Evolutionary conservation across 1,140 invertebrate species (phyloP).

Genomic region (Euschistus heros): DNA sequence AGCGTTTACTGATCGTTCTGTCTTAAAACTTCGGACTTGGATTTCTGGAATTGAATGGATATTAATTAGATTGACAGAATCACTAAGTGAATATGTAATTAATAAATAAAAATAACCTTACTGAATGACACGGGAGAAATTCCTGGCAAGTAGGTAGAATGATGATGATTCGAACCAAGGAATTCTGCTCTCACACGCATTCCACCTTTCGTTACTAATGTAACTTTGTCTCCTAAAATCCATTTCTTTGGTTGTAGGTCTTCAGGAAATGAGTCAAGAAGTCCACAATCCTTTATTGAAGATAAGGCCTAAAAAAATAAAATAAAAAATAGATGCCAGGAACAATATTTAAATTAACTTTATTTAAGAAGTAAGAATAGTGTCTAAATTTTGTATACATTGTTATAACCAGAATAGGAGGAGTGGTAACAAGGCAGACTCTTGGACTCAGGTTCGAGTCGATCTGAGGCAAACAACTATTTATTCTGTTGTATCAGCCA

Average conservation of each 20-base stretch:
- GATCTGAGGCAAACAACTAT: too few relatives aligned
- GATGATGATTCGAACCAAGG: background rate
- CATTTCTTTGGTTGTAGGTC: slow-evolving; percentile 4
- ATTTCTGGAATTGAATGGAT: slow-evolving; percentile 19
- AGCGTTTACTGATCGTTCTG: slow-evolving; percentile 27
- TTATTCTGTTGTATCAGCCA: too few relatives aligned
- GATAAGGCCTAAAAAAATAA: slow-evolving; percentile 7
- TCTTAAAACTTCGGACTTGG: slow-evolving; percentile 28
- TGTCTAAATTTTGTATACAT: too few relatives aligned
- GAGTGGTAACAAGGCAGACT: too few relatives aligned
- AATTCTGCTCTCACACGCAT: slow-evolving; percentile 9
- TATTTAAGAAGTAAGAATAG: background rate
- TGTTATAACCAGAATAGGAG: too few relatives aligned
- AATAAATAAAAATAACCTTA: background rate
- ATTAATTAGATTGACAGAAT: too few relatives aligned
- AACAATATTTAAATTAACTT: background rate
- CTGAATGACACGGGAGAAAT: background rate
- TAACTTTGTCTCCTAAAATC: slow-evolving; percentile 13
- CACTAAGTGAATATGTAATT: background rate
- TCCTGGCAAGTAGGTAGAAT: background rate
- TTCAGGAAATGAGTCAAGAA: slow-evolving; percentile 8
- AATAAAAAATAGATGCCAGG: background rate
- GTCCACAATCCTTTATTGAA: background rate
- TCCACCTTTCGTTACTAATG: slow-evolving; percentile 5
- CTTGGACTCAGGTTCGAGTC: too few relatives aligned